Conservation (phyloP, 2,113 vertebrate genomes). For the Esox niger region DNA sequence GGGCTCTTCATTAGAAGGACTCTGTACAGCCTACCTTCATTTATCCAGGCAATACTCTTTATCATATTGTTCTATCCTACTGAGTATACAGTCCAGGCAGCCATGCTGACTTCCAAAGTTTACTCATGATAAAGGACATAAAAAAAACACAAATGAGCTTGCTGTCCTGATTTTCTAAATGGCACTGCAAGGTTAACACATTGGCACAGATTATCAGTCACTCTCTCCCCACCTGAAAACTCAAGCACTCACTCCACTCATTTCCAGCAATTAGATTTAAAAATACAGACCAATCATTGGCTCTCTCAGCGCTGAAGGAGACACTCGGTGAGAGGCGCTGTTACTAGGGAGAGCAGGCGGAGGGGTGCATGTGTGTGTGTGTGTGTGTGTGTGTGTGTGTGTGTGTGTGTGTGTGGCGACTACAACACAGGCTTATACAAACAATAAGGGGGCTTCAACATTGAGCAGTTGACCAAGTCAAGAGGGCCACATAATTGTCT, state of each 20-base stretch:
- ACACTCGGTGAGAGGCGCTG: conserved; percentile 52
- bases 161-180: conserved; percentile 7
- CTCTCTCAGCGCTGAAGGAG: conserved; percentile 49
- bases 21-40: too few species aligned
- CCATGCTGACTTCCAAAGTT: too few species aligned
- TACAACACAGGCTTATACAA: conserved; percentile 43
- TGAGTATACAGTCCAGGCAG: too few species aligned
- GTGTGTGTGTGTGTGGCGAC: conserved; percentile 21
- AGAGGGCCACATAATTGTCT: conserved; percentile 20
- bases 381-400: too few species aligned
- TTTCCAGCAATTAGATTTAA: conserved; percentile 73
- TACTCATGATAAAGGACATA: not conserved
- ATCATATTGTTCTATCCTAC: too few species aligned
- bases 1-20: too few species aligned
- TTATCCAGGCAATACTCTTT: too few species aligned
- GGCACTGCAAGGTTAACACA: conserved; percentile 37
- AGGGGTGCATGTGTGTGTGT: too few species aligned
- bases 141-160: not conserved
- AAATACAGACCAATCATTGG: conserved; percentile 74
- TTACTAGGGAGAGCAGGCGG: conserved; percentile 67
- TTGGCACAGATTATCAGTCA: conserved; percentile 56
- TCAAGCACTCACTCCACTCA: conserved; percentile 56
- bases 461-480: conserved; percentile 40
- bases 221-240: conserved; percentile 59
- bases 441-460: conserved; percentile 44